These are phyloP conservation scores for Argya squamiceps DNA, from an alignment of 2,797 vertebrate species.

Conservation along the genomic window DNA sequence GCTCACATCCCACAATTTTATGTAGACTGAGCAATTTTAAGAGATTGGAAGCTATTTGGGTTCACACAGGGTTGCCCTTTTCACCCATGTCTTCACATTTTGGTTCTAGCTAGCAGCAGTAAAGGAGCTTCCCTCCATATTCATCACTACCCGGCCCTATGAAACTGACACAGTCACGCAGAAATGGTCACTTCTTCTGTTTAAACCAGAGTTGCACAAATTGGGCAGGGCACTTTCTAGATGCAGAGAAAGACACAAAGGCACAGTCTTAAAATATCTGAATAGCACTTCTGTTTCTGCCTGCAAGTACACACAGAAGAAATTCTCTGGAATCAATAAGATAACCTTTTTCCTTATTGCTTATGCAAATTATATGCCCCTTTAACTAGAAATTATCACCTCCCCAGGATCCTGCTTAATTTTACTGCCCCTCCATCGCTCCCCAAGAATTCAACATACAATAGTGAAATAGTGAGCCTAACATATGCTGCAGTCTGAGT, in stretches of 20 bases:
- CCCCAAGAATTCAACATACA: neutral
- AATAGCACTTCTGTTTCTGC: constrained; percentile 23
- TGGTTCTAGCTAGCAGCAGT: neutral
- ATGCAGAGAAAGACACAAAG: neutral
- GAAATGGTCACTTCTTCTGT: neutral
- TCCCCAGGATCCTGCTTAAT: neutral
- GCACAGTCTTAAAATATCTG: neutral
- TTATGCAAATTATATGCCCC: neutral
- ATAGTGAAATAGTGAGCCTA: neutral
- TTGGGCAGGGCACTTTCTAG: neutral
- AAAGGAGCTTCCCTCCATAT: neutral
- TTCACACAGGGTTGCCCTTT: neutral
- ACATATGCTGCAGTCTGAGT: neutral
- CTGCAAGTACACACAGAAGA: neutral
- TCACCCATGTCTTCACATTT: neutral
- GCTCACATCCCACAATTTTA: neutral
- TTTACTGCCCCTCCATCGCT: neutral
- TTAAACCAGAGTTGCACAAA: neutral
- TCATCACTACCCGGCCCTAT: neutral
- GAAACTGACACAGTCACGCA: neutral
- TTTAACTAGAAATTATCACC: neutral
- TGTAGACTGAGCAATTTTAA: neutral
- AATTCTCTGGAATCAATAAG: neutral
- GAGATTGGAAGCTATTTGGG: neutral
- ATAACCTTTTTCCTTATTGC: neutral